Evolutionary conservation across 2,797 vertebrate genomes (phyloP).

Genomic region (Thalassophryne amazonica): DNA sequence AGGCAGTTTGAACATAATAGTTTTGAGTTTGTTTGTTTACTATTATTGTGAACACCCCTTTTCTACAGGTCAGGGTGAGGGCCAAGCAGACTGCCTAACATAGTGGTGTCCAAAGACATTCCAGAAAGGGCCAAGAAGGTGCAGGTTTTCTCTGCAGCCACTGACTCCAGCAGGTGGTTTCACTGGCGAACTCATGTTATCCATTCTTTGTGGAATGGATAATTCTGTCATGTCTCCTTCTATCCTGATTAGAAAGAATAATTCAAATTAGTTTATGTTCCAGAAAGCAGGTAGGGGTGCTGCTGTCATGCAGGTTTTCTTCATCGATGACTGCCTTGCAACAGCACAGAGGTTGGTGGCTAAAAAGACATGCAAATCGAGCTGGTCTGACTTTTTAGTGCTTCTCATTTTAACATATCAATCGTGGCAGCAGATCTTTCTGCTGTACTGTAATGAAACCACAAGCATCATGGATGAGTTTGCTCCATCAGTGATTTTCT

Average conservation of each 20-base stretch:
- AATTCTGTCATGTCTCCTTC: slow-evolving; percentile 45
- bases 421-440: slow-evolving; percentile 52
- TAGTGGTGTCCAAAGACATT: too few relatives aligned
- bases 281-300: slow-evolving; percentile 41
- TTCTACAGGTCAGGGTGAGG: slow-evolving; percentile 62
- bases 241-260: slow-evolving; percentile 58
- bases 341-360: slow-evolving; percentile 38
- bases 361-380: slow-evolving; percentile 53
- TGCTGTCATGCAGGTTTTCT: slow-evolving; percentile 30
- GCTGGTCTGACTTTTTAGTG: slow-evolving; percentile 38
- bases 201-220: too few relatives aligned
- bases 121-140: too few relatives aligned
- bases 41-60: too few relatives aligned
- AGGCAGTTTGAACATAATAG: too few relatives aligned
- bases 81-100: slow-evolving; percentile 48
- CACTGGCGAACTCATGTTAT: too few relatives aligned
- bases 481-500: slow-evolving; percentile 31
- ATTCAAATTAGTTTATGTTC: slow-evolving; percentile 66
- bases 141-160: too few relatives aligned
- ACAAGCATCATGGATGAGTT: slow-evolving; percentile 41
- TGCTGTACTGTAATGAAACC: slow-evolving; percentile 44
- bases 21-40: too few relatives aligned
- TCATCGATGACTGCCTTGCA: slow-evolving; percentile 48
- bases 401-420: slow-evolving; percentile 69
- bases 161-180: too few relatives aligned